Evolutionary conservation across 2,888 invertebrate species (phyloP), one percentile per base, ranked within the genome.

Genomic region (Dryadula phaetusa): DNA sequence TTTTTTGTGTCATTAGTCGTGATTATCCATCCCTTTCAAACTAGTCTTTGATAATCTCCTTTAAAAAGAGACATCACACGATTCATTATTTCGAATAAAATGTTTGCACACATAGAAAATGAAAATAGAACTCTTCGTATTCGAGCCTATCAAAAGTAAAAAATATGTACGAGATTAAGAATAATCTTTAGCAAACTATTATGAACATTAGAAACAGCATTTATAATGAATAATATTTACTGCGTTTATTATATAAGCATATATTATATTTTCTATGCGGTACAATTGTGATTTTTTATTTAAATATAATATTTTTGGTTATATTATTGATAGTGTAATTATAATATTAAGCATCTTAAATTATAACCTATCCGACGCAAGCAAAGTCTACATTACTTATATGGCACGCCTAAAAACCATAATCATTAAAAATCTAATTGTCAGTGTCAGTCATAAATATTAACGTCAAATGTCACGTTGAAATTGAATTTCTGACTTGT

Each of bases 21-120:
- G 32, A 14, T 40, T 28, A 18, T 60, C 66, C 37, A 10, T 69
- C 69, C 58, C 69, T 66, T 69, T 66, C 62, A n/a, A 12, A 25
- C 37, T 18, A 46, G 18, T 12, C n/a, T 16, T 18, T 44, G 18
- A 20, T 60, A 32, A 32, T 10, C 25, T 25, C 2, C 2, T 28
- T 20, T 40, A 60, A 46, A 60, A 44, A 16, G 44, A 60, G 60
- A 60, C 18, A 60, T 8, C 28, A 18, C 4, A 16, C 5, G 2
- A 2, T 60, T 56, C 10, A 25, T 25, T 25, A 6, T 32, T 56
- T 44, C 42, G 32, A 20, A 2, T 60, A 32, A 18, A 46, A 46
- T 32, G 32, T 3, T 60, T 20, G 32, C 60, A 60, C 60, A 60
- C 60, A 60, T 60, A 12, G 20, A 44, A 18, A 28, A n/a, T 32